Percentiles rank a stretch among this genome's conserved stretches.
phyloP scores from a whole-genome alignment of 2,113 vertebrate genomes.

The Falcunculus frontatus region DNA sequence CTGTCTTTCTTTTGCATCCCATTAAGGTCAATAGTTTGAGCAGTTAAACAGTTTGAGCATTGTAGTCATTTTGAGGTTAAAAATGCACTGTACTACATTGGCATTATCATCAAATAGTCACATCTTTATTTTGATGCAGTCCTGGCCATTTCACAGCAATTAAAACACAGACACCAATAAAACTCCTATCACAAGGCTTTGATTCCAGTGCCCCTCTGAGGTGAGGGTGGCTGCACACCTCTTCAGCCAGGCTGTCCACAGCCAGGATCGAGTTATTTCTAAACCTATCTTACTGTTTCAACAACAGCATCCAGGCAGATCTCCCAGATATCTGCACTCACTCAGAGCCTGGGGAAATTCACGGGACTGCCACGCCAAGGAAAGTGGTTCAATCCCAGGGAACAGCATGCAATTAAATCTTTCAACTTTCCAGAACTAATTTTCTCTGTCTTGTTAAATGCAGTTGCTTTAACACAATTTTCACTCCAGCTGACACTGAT shows the following conservation, averaged over 20 bases:
- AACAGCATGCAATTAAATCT: not conserved
- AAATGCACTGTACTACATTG: not conserved
- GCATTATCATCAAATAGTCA: not conserved
- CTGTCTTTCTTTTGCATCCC: not conserved
- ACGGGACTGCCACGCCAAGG: fast-evolving
- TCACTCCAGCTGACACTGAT: conserved; percentile 54
- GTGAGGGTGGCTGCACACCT: not conserved
- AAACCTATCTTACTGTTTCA: not conserved
- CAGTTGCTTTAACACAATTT: conserved; percentile 50
- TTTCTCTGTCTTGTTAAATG: conserved; percentile 58
- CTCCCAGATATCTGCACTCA: not conserved
- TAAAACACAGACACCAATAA: not conserved
- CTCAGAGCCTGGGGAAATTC: not conserved
- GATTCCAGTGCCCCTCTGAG: not conserved
- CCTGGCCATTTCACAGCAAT: not conserved
- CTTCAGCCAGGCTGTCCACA: not conserved
- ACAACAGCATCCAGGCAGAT: not conserved
- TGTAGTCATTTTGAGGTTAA: not conserved
- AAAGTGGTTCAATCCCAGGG: not conserved
- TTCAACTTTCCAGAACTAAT: conserved; percentile 26
- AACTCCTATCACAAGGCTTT: not conserved
- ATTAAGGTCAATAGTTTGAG: not conserved
- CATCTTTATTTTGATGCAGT: not conserved
- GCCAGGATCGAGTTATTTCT: not conserved
- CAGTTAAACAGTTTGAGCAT: too few relatives aligned